These are phyloP conservation scores for Callipepla squamata DNA, from an alignment of 2,113 vertebrate species.

Conservation along the genomic window DNA sequence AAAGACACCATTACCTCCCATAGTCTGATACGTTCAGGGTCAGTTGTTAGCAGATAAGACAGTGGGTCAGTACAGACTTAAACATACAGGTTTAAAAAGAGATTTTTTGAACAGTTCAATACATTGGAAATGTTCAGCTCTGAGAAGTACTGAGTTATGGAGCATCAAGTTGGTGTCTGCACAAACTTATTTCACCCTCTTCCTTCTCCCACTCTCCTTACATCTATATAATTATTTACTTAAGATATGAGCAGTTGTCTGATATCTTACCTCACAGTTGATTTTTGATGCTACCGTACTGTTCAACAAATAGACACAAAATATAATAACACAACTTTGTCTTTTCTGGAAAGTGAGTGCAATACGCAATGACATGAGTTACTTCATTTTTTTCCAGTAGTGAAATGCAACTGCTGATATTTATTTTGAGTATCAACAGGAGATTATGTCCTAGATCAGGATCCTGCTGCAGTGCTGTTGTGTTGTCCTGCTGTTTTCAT, in stretches of 20 bases:
- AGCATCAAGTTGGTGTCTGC: fast-evolving
- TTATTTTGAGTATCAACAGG: neutral
- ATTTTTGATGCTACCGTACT: neutral
- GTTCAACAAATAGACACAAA: neutral
- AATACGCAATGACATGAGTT: neutral
- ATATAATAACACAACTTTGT: neutral
- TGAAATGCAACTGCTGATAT: neutral
- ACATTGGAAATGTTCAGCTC: neutral
- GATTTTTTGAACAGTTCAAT: neutral
- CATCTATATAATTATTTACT: neutral
- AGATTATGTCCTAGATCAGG: neutral
- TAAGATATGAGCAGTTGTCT: neutral
- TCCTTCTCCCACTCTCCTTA: neutral
- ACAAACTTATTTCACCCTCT: neutral
- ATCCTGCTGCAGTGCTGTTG: neutral
- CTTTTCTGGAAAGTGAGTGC: neutral
- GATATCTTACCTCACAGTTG: neutral
- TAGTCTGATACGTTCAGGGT: fast-evolving
- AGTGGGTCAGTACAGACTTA: neutral
- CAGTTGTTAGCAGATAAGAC: neutral
- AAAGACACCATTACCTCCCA: neutral
- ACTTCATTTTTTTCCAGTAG: neutral
- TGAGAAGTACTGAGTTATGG: neutral
- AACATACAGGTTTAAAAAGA: neutral
- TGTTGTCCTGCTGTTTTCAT: neutral